Evolutionary conservation across 1,140 invertebrate species (phyloP), one percentile per base, ranked within the genome.

Genomic region (Saccostrea glomerata): DNA sequence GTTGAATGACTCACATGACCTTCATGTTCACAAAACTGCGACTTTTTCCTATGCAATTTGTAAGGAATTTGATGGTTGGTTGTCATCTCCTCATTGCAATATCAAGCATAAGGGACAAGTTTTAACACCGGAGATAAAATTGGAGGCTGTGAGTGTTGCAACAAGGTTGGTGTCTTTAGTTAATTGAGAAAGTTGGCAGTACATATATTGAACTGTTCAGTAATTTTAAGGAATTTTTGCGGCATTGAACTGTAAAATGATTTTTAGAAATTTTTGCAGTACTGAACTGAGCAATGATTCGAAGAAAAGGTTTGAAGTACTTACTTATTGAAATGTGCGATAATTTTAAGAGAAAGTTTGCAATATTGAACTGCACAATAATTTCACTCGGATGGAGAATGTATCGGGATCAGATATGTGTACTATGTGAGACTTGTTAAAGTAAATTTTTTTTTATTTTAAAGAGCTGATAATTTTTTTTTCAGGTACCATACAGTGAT

Each of bases 21-120:
- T 89, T 73, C 85, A 87, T 54, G 82, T 86, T n/a, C 87, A 89
- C n/a, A 94, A 94, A 89, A 92, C 91, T 0, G 88, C 90, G 0
- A 91, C 93, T 23, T 82, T 93, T 23, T 87, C 92, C 30, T 94
- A 90, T 86, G 36, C 73, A 5, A 87, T 94, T n/a, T 87, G 92
- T 87, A 93, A 91, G 88, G 91, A 93, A 60, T 94, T 94, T 91
- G 90, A 92, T 25, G 91, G 90, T 63, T 94, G 93, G 93, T 87
- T 77, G 70, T 77, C 30, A 30, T 77, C 70, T 36, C 15, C 70
- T 77, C 70, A 77, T 23, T 77, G 88, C 20, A 89, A 90, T 36
- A 86, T 56, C 25, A 87, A 87, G 82, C 85, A 89, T 6, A 86
- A 86, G 30, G 17, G 17, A 54, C 36, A 86, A 60, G 13, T 70